These are phyloP conservation scores for Temnothorax curvispinosus DNA, from an alignment of 1,140 invertebrate genomes.

Conservation along the genomic window DNA sequence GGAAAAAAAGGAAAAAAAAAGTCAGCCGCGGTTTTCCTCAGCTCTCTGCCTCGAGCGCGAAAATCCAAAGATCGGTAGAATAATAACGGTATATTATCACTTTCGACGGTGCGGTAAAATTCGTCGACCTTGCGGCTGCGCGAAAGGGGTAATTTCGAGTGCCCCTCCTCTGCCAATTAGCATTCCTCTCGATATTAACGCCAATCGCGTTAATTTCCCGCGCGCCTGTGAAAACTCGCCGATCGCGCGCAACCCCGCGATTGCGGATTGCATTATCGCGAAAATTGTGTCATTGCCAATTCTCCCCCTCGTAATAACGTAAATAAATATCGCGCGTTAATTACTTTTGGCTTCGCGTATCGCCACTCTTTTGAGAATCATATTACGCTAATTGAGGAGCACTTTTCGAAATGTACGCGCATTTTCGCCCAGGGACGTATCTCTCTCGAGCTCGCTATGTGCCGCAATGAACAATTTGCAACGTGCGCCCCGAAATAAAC, in stretches of 20 bases:
- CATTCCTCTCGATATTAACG: constrained; percentile 4
- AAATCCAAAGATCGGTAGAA: not conserved
- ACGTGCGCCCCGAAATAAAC: not conserved
- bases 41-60: not conserved
- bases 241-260: constrained; percentile 1
- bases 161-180: not conserved
- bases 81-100: not conserved
- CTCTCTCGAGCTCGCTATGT: not conserved
- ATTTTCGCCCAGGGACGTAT: not conserved
- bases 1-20: too few species aligned
- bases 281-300: constrained; percentile 13
- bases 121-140: not conserved
- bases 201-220: constrained; percentile 29
- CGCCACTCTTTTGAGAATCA: constrained; percentile 14
- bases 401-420: not conserved
- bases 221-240: constrained; percentile 30
- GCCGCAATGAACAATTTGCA: not conserved
- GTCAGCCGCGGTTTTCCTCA: constrained; percentile 9
- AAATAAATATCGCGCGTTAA: constrained; percentile 31
- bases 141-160: constrained; percentile 20
- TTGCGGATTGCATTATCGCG: constrained; percentile 15
- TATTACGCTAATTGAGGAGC: constrained; percentile 9
- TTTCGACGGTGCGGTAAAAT: not conserved
- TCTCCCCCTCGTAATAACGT: not conserved
- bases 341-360: not conserved